Evolutionary conservation across 2,888 invertebrate species (phyloP).

Genomic region (Dolomedes plantarius): DNA sequence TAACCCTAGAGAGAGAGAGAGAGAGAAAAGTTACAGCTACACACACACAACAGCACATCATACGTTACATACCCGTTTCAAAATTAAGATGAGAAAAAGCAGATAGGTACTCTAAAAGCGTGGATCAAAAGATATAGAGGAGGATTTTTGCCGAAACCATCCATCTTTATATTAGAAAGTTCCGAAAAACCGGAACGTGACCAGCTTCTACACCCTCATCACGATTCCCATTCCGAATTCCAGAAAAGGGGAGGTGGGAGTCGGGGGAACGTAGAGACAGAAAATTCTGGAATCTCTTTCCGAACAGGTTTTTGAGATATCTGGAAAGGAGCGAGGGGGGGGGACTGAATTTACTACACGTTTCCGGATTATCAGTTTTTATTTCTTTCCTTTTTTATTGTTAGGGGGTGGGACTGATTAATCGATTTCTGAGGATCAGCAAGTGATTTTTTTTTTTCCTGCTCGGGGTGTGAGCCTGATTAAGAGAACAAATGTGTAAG

Average conservation of each 20-base stretch:
- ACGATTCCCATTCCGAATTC: constrained; percentile 36
- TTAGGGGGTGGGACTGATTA: not conserved
- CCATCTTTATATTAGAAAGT: constrained; percentile 19
- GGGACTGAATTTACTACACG: not conserved
- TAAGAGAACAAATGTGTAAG: not conserved
- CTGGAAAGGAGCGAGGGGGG: not conserved
- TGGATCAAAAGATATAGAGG: not conserved
- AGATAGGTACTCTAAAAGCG: not conserved
- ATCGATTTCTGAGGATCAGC: not conserved
- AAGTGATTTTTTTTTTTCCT: not conserved
- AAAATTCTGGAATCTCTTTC: constrained; percentile 1
- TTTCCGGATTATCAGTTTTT: not conserved
- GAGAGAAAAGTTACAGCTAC: too few relatives aligned
- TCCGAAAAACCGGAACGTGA: constrained; percentile 21
- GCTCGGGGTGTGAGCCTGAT: not conserved
- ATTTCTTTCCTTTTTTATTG: not conserved
- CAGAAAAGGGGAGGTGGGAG: not conserved
- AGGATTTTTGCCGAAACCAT: not conserved
- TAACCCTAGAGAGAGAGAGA: too few relatives aligned
- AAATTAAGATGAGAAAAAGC: too few relatives aligned
- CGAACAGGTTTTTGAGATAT: not conserved
- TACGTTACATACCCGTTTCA: too few relatives aligned
- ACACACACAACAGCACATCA: too few relatives aligned
- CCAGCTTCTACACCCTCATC: constrained; percentile 22
- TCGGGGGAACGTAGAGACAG: not conserved